Base-by-base conservation (phyloP, 2,113 vertebrate species). In the Eira barbara region DNA sequence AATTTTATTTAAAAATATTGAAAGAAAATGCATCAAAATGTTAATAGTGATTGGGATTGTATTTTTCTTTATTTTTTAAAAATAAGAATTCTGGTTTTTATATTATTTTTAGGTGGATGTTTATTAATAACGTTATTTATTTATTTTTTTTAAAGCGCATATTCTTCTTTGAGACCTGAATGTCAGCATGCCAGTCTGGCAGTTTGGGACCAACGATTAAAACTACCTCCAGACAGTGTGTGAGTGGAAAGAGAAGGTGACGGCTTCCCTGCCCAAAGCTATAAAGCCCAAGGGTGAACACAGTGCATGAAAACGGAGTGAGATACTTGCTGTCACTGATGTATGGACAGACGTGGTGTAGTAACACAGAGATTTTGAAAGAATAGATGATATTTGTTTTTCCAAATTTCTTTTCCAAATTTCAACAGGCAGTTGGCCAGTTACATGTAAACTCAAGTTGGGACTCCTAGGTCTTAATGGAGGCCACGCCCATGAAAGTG, bases 1-100 rank as follows among this genome's bases (percentile, higher is more conserved):
- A 29, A 59, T 61, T 78, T 88, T 85, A 67, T 42, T 47, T 55
- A 76, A 76, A 76, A 78, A n/a, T 45, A 82, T 81, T 67, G 79
- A 13, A 95, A 63, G 47, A 21, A 89, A 63, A 96, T n/a, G 2
- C 11, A 89, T 93, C 57, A 81, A 88, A 93, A 91, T 79, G 45
- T 71, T 82, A 76, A 49, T 59, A 84, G 20, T 49, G 42, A 34
- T 95, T 87, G 29, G 27, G 69, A 67, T 36, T 76, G 10, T 91
- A 69, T n/a, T 52, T 89, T 82, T 42, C 11, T 92, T 91, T 36
- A n/a, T 36, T 65, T 91, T 90, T 88, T 31, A 69, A 27, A 80
- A 91, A 42, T 65, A 47, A 88, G 76, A 94, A 57, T 85, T 42
- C 25, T n/a, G 20, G 4, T 42, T 80, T 47, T 49, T 78, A 15